Evolutionary conservation across 2,797 vertebrate species (phyloP).

Genomic region (Pseudomugil gertrudae): DNA sequence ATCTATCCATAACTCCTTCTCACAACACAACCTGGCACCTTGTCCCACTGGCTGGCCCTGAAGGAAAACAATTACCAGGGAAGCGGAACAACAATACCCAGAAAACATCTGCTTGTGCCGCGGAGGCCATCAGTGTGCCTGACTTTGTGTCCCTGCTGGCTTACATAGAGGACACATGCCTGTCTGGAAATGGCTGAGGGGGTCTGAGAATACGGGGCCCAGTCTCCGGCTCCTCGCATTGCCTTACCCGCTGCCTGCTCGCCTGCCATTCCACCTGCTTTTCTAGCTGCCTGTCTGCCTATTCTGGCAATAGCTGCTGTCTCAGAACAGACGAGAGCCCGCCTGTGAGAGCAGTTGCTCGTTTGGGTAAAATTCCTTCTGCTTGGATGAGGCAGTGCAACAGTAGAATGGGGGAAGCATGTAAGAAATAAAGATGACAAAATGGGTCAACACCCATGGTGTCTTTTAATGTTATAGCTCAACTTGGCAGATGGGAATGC

Average conservation of each 20-base stretch:
- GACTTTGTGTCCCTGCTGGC: conserved; percentile 70
- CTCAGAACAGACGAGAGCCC: conserved; percentile 75
- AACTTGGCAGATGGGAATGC: conserved; percentile 34
- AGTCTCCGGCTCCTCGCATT: conserved; percentile 39
- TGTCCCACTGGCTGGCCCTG: conserved; percentile 68
- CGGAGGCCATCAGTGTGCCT: conserved; percentile 62
- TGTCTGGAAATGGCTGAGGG: conserved; percentile 55
- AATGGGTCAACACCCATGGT: conserved; percentile 54
- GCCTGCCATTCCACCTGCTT: conserved; percentile 67
- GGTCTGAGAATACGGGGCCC: conserved; percentile 37
- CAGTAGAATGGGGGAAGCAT: conserved; percentile 47
- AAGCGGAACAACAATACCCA: conserved; percentile 77
- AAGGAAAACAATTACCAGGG: conserved; percentile 79
- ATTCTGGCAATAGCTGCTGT: conserved; percentile 52
- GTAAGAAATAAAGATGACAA: conserved; percentile 16
- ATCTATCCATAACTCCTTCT: conserved; percentile 60
- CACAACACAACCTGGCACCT: conserved; percentile 76
- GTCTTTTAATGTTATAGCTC: conserved; percentile 35
- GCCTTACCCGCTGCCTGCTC: conserved; percentile 50
- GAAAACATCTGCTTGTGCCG: conserved; percentile 80
- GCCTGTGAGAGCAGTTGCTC: conserved; percentile 80
- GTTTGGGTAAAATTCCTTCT: conserved; percentile 65
- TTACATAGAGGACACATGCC: conserved; percentile 63
- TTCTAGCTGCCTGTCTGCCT: conserved; percentile 53
- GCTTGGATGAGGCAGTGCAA: conserved; percentile 59